phyloP scores from a whole-genome alignment of 1,140 invertebrate genomes.

The Lasaia peninsularis region DNA sequence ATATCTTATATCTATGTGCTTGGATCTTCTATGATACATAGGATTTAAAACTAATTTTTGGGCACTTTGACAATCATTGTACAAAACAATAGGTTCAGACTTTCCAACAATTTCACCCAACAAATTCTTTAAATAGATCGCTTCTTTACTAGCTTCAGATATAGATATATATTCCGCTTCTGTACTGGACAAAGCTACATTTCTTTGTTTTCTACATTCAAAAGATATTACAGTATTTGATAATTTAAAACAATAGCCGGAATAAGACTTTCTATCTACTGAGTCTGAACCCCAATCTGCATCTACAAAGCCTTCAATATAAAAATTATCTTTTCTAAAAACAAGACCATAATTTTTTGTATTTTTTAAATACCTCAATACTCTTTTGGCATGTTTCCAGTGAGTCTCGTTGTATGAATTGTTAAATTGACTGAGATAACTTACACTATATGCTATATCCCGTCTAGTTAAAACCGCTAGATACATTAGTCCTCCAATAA shows the following conservation, averaged over 20 bases:
- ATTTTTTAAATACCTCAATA: not conserved
- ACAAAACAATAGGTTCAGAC: not conserved
- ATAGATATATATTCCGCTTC: conserved; percentile 21
- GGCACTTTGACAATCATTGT: conserved; percentile 10
- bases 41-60: conserved; percentile 11
- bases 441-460: conserved; percentile 7
- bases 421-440: conserved; percentile 8
- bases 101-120: conserved; percentile 1
- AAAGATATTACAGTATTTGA: conserved; percentile 7
- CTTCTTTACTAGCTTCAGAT: conserved; percentile 18
- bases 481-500: conserved; percentile 16
- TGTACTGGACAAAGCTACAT: conserved; percentile 16
- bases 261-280: conserved; percentile 14
- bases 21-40: conserved; percentile 3
- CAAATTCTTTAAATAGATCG: conserved; percentile 9
- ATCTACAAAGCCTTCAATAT: conserved; percentile 18
- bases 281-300: conserved; percentile 17
- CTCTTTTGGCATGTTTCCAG: not conserved
- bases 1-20: conserved; percentile 16
- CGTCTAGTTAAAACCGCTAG: conserved; percentile 10
- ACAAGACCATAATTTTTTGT: conserved; percentile 13
- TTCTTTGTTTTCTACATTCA: conserved; percentile 18
- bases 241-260: conserved; percentile 15
- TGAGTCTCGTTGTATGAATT: not conserved
- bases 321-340: not conserved